Conservation (phyloP, 2,113 vertebrate species). For the Gavialis gangeticus region DNA sequence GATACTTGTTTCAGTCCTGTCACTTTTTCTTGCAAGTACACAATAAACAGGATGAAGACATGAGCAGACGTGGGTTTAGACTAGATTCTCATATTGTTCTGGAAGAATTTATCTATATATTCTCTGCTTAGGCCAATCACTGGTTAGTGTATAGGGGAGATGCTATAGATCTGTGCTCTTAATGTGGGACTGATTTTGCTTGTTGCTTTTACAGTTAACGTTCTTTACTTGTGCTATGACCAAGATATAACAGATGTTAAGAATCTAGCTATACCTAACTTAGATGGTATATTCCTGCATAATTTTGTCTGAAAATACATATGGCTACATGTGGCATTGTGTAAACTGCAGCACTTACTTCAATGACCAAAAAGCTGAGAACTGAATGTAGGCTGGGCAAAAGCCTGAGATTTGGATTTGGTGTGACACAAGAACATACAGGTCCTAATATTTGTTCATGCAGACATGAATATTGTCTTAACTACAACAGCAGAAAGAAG, state of each 20-base stretch:
- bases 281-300: conserved; percentile 43
- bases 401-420: conserved; percentile 16
- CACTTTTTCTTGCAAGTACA: background rate
- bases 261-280: conserved; percentile 26
- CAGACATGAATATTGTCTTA: background rate
- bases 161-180: background rate
- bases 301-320: conserved; percentile 9
- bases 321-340: background rate
- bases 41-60: background rate
- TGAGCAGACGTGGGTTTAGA: background rate
- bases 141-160: background rate
- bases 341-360: conserved; percentile 33
- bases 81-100: background rate
- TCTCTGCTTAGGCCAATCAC: background rate
- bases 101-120: background rate
- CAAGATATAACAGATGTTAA: background rate
- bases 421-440: conserved; percentile 15
- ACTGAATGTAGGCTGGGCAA: background rate
- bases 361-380: background rate
- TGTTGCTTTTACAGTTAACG: background rate
- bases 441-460: background rate
- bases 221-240: background rate
- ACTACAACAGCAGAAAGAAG: background rate
- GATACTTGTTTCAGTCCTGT: background rate
- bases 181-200: background rate